A percentile compares a stretch with the other conserved stretches of the same genome.
Conservation (phyloP, 2,113 vertebrate genomes). For the Clarias magur region DNA sequence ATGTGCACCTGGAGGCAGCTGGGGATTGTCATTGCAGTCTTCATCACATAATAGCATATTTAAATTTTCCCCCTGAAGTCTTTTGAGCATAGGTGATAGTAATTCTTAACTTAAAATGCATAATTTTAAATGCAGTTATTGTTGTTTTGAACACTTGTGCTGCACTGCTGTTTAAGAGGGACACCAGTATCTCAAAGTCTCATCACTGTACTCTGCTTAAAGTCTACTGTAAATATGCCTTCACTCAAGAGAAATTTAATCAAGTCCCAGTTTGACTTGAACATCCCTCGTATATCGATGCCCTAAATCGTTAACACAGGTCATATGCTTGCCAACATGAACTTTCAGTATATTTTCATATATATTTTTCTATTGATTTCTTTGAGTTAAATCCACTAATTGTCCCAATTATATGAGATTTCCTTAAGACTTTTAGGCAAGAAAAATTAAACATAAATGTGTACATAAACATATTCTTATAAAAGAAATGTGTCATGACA, state of each 20-base stretch:
- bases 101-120: not conserved
- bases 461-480: no score
- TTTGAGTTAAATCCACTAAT: no score
- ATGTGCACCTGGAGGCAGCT: slow-evolving; percentile 39
- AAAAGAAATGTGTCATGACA: not conserved
- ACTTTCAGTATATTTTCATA: no score
- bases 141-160: not conserved
- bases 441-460: not conserved
- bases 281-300: no score
- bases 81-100: not conserved
- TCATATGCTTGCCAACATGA: no score
- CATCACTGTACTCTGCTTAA: no score
- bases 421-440: not conserved
- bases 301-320: no score
- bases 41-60: slow-evolving; percentile 1
- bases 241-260: no score
- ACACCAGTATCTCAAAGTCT: no score
- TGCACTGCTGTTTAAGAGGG: not conserved
- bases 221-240: no score
- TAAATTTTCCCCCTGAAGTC: not conserved
- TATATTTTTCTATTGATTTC: no score
- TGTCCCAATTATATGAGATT: not conserved
- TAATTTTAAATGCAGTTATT: not conserved
- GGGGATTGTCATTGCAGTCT: not conserved
- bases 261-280: no score